Evolutionary conservation across 92 coral and sea anemone species (phyloP).

Genomic region (Parazoanthus darwini): DNA sequence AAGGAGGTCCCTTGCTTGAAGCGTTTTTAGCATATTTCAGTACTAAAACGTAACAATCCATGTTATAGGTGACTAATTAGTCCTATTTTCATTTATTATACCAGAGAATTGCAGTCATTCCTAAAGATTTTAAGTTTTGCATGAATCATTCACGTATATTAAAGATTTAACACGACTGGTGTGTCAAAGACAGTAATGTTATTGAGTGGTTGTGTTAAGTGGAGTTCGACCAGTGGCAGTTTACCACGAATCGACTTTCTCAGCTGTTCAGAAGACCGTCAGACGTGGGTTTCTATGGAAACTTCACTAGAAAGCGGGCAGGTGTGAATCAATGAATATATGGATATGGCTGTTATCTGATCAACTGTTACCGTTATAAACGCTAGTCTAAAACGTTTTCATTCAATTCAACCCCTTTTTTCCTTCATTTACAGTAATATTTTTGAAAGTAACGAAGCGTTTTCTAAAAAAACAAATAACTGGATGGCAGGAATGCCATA

Average conservation of each 20-base stretch:
- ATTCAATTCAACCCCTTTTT: neutral
- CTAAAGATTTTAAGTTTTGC: neutral
- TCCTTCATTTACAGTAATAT: too few species aligned
- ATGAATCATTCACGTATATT: neutral
- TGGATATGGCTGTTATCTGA: neutral
- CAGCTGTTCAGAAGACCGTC: neutral
- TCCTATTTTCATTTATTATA: too few species aligned
- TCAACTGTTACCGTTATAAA: neutral
- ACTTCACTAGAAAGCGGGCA: neutral
- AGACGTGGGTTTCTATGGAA: neutral
- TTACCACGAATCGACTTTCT: neutral
- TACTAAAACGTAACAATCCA: too few species aligned
- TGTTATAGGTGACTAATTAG: too few species aligned
- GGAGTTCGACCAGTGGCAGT: conserved; percentile 24
- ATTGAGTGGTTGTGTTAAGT: neutral
- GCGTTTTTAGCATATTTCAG: too few species aligned
- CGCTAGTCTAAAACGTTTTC: neutral
- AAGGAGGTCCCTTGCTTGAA: too few species aligned
- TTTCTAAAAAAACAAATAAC: neutral
- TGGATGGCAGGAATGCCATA: too few species aligned
- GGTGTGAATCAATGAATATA: neutral
- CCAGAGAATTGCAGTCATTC: too few species aligned
- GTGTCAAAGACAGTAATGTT: neutral
- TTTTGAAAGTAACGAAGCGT: neutral
- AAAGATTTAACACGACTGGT: neutral